Evolutionary conservation across 35 echinoderm and acorn worm species (phyloP).

Genomic region (Heliocidaris tuberculata): DNA sequence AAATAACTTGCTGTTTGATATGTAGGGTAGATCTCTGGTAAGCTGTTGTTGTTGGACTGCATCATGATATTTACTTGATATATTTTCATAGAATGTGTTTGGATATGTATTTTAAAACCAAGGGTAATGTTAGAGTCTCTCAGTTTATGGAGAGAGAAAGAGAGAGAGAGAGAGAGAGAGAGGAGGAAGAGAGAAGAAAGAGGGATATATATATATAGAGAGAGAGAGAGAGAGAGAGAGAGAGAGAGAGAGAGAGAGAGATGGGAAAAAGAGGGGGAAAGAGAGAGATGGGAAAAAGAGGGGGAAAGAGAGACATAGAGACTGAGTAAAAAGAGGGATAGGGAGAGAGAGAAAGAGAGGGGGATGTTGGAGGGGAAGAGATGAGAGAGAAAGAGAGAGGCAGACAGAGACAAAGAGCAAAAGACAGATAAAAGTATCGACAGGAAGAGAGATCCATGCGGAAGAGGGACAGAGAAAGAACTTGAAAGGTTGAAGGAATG

Average conservation of each 20-base stretch:
- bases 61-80: no score
- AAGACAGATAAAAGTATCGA: neutral
- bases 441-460: neutral
- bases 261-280: no score
- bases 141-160: no score
- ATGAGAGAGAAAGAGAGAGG: neutral
- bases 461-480: neutral
- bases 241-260: no score
- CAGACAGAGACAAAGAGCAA: neutral
- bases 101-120: neutral
- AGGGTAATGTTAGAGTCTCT: neutral
- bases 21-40: neutral
- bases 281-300: neutral
- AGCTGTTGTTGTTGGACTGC: no score
- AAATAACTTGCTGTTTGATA: neutral
- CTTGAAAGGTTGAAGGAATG: neutral
- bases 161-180: no score
- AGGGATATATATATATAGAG: no score
- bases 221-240: no score
- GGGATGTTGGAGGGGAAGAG: neutral
- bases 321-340: neutral
- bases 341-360: neutral
- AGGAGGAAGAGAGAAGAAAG: no score
- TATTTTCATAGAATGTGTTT: no score
- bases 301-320: neutral